Evolutionary conservation across 2,113 vertebrate species (phyloP).

Genomic region (Gavia stellata): DNA sequence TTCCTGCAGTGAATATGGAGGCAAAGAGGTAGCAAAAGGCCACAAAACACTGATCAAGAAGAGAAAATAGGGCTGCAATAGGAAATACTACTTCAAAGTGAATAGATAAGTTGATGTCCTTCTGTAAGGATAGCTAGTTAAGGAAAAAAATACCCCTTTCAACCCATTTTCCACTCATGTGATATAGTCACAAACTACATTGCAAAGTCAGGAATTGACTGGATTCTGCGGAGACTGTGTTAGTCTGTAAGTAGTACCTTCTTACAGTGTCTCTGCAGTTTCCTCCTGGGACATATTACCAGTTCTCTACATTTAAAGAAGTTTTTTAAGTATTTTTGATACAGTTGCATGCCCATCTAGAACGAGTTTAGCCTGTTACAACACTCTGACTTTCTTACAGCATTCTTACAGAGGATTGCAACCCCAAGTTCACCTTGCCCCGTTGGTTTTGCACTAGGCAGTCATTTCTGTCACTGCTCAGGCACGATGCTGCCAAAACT

Average conservation of each 20-base stretch:
- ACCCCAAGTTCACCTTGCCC: not conserved
- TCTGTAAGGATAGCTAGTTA: not conserved
- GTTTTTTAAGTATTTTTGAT: not conserved
- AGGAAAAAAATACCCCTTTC: not conserved
- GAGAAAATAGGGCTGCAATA: not conserved
- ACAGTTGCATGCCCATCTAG: not conserved
- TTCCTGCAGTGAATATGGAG: not conserved
- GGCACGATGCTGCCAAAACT: not conserved
- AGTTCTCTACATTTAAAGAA: not conserved
- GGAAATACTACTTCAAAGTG: not conserved
- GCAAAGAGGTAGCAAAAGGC: not conserved
- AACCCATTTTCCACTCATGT: not conserved
- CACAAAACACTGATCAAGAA: not conserved
- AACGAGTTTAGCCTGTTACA: not conserved
- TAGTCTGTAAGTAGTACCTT: not conserved
- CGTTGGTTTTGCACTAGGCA: not conserved
- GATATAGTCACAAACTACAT: not conserved
- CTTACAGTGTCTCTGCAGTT: not conserved
- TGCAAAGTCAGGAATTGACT: not conserved
- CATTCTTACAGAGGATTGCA: not conserved
- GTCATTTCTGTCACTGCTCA: not conserved
- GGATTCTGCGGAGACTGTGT: not conserved
- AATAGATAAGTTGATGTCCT: not conserved
- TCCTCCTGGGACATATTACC: not conserved
- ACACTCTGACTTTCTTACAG: not conserved